phyloP scores from a whole-genome alignment of 1,140 invertebrate species.

The Diprion similis region DNA sequence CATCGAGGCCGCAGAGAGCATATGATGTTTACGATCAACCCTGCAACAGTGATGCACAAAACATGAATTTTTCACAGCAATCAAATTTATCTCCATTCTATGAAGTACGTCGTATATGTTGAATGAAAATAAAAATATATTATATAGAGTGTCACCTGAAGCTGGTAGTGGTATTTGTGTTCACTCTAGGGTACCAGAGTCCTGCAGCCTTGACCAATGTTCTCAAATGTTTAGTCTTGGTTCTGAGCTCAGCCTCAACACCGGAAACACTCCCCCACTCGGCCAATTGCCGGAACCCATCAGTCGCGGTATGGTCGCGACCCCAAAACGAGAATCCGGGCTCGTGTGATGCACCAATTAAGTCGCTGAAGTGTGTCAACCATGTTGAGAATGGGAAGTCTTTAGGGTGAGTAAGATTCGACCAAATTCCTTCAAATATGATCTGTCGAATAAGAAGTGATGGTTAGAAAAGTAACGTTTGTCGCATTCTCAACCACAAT shows the following conservation, averaged over 20 bases:
- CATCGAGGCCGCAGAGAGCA: conserved; percentile 94
- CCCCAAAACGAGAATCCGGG: conserved; percentile 94
- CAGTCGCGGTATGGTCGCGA: conserved; percentile 86
- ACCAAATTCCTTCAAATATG: conserved; percentile 97
- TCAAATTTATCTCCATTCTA: conserved; percentile 9
- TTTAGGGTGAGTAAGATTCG: conserved; percentile 93
- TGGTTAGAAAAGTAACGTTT: neutral
- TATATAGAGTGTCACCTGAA: conserved; percentile 66
- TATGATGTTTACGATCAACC: conserved; percentile 87
- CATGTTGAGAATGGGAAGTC: conserved; percentile 90
- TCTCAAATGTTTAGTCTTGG: conserved; percentile 79
- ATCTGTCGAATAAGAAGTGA: conserved; percentile 65
- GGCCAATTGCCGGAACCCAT: conserved; percentile 92
- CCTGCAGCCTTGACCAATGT: conserved; percentile 96
- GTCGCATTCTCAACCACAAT: neutral
- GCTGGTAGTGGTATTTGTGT: conserved; percentile 82
- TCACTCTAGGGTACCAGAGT: conserved; percentile 92
- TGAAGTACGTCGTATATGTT: conserved; percentile 16
- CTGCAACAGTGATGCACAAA: conserved; percentile 39
- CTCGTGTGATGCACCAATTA: conserved; percentile 95
- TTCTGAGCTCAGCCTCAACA: conserved; percentile 90
- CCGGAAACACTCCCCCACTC: conserved; percentile 92
- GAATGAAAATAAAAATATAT: too few species aligned
- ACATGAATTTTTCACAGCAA: neutral
- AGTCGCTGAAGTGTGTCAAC: conserved; percentile 97